Evolutionary conservation across 2,113 vertebrate genomes (phyloP), one percentile per base, ranked within the genome.

Genomic region (Holacanthus passer): DNA sequence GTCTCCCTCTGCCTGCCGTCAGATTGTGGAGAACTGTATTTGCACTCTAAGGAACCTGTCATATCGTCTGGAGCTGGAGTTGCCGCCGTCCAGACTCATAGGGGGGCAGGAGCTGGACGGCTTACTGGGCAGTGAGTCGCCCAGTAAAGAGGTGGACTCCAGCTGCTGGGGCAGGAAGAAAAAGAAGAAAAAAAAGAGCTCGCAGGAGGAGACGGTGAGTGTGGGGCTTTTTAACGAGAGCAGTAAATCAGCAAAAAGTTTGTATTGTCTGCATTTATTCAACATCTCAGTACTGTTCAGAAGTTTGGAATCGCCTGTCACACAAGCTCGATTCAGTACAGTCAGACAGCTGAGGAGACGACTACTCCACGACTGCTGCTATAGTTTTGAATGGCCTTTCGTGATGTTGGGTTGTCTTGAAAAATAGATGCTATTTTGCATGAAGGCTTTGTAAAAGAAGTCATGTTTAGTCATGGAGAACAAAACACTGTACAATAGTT

Each of bases 21-120:
- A 99, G 98, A 99, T 98, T 5, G 98, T 99, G 92, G 98, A 99
- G 93, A 99, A 99, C 79, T 99, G 98, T 16, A 97, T 99, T 91
- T 99, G 98, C 87, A 99, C 98, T 68, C 93, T 99, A 83, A 96
- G 98, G 88, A 99, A 99, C 94, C 95, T 99, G 67, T 99, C 98
- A 0, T 99, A 99, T 89, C 97, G 98, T 13, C 91, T 99, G 88
- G 98, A 99, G 82, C 94, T 99, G 91, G 98, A 99, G 93, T 96
- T 99, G 74, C 96, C 97, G 9, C 97, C 98, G 27, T 96, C 97
- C 0, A 93, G 96, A 14, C 91, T 97, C 89, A 92, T 96, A 3
- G 97, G 95, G 16, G 96, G 95, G 52, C 96, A 97, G 29, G 98
- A 99, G 77, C 41, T 97, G 63, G 98, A 99, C 69, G 97, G 97